A percentile compares a stretch with the other conserved stretches of the same genome.
Conservation (phyloP, 2,888 invertebrate species). For the Cinara cedri region DNA sequence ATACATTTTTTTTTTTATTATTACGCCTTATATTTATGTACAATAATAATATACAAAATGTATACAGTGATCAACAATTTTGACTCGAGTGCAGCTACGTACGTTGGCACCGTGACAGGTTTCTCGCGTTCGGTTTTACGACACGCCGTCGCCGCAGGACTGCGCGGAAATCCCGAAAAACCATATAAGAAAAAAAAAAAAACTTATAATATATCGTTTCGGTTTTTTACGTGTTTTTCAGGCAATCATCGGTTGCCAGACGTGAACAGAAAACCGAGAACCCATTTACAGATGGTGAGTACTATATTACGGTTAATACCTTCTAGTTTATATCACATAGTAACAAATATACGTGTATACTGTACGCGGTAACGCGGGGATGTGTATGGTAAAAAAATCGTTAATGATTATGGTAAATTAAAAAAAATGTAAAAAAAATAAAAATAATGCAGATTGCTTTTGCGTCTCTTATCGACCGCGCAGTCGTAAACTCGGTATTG, state of each 20-base stretch:
- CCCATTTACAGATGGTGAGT: constrained; percentile 91
- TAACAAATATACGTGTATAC: too few relatives aligned
- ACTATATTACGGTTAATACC: too few relatives aligned
- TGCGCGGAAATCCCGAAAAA: constrained; percentile 26
- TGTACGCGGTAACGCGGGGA: too few relatives aligned
- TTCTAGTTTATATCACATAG: too few relatives aligned
- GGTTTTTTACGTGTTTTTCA: constrained; percentile 62
- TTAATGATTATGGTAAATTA: too few relatives aligned
- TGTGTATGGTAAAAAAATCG: too few relatives aligned
- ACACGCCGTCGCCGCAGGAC: neutral
- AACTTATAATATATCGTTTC: neutral
- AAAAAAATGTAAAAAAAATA: too few relatives aligned
- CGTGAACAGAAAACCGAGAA: constrained; percentile 84
- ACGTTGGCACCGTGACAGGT: constrained; percentile 12
- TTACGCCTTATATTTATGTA: neutral
- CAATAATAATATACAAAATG: constrained; percentile 15
- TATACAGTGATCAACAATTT: constrained; percentile 27
- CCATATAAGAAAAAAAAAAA: neutral
- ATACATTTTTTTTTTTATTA: constrained; percentile 2
- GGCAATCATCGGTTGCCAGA: constrained; percentile 79
- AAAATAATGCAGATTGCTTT: too few relatives aligned
- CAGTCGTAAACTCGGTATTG: constrained; percentile 1
- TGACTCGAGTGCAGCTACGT: neutral
- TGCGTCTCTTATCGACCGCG: neutral
- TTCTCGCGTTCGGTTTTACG: constrained; percentile 38